Base-by-base conservation (phyloP, 2,888 invertebrate species). In the Malacosoma neustria region DNA sequence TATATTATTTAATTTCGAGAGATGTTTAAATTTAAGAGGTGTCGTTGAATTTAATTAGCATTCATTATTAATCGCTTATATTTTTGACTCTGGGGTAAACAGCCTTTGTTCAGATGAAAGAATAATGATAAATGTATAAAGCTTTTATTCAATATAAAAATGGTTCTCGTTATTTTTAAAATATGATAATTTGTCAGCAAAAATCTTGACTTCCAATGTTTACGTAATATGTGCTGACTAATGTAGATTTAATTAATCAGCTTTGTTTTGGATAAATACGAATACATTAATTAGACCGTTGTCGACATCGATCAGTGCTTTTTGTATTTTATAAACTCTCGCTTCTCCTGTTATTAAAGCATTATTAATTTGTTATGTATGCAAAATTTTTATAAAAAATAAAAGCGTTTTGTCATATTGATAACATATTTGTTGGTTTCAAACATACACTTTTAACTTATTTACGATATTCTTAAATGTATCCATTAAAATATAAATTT, bases 161-260 rank as follows among this genome's bases (percentile, higher is more conserved):
- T n/a, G n/a, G n/a, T n/a, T n/a, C n/a, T n/a, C n/a, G n/a, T n/a
- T n/a, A n/a, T n/a, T n/a, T n/a, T n/a, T n/a, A n/a, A n/a, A n/a
- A n/a, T n/a, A n/a, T n/a, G n/a, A n/a, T n/a, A n/a, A n/a, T 5
- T 5, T 5, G 22, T 22, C 22, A 22, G 22, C 22, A 22, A 22
- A 22, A 22, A 22, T 7, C 6, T 13, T 9, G 7, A 32, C 22
- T 22, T 22, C 22, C 22, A 22, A 22, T 22, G 33, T n/a, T n/a
- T n/a, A n/a, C n/a, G n/a, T n/a, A 30, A 11, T 38, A 38, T 34
- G 33, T 37, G 45, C 46, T 42, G 36, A 42, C 38, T 39, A 46
- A 46, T 37, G 36, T 33, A 37, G 32, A 36, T 38, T 41, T 36
- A 36, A 11, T 33, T 7, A 22, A 22, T 22, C 22, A 7, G 22